phyloP scores from a whole-genome alignment of 1,140 invertebrate genomes.

The Chrysoperla carnea region DNA sequence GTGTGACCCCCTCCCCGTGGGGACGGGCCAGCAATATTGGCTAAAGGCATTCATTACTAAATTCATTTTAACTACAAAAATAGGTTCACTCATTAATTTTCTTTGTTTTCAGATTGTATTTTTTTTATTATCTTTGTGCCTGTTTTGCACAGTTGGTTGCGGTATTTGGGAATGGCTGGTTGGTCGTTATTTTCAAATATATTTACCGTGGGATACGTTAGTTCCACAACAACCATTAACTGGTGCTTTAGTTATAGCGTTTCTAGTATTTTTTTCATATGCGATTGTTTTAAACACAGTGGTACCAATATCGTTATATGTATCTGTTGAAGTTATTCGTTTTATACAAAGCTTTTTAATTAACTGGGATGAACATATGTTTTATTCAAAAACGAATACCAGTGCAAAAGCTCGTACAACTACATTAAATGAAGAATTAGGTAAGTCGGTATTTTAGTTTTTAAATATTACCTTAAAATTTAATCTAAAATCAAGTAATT shows the following conservation, averaged over 20 bases:
- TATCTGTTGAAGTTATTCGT: conserved; percentile 89
- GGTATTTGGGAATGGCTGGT: conserved; percentile 93
- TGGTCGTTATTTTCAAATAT: conserved; percentile 78
- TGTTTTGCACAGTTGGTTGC: conserved; percentile 93
- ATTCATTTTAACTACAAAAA: too few species aligned
- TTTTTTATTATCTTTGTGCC: conserved; percentile 92
- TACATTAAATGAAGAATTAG: conserved; percentile 95
- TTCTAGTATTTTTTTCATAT: conserved; percentile 98
- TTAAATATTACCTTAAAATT: too few species aligned
- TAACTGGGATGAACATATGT: conserved; percentile 97
- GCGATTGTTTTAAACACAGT: conserved; percentile 99
- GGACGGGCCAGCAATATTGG: too few species aligned
- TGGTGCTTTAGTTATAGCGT: conserved; percentile 82
- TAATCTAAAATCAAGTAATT: too few species aligned
- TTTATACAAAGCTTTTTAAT: conserved; percentile 93
- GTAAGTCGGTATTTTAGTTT: conserved; percentile 21
- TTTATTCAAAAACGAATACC: conserved; percentile 74
- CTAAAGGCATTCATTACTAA: too few species aligned
- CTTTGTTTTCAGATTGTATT: conserved; percentile 76
- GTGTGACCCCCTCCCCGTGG: too few species aligned
- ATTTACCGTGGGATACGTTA: conserved; percentile 88
- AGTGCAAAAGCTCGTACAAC: conserved; percentile 93
- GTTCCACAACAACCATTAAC: conserved; percentile 62
- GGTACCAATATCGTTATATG: conserved; percentile 98
- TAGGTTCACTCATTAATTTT: too few species aligned